Base-by-base conservation (phyloP, 2,113 vertebrate genomes). In the Perca fluviatilis region DNA sequence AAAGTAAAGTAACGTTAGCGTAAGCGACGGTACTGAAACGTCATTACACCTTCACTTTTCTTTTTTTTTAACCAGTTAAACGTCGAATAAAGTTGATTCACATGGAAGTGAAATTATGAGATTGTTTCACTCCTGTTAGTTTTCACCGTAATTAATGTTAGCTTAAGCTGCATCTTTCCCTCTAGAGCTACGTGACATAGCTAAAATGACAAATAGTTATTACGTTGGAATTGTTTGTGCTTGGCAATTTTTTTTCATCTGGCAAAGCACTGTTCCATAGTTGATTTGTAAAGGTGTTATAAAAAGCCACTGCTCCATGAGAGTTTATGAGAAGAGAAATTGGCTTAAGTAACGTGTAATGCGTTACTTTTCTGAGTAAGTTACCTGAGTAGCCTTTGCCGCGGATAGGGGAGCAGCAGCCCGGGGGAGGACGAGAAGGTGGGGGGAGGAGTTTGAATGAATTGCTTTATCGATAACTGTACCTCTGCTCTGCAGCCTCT, bases 381-480 rank as follows among this genome's bases (percentile, higher is more conserved):
- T 15, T 51, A 49, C 46, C 16, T 63, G 70, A 62, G 12, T 63
- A 68, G 83, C 47, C 71, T 58, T 70, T 91, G 46, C 30, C 58
- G 47, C 18, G 21, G 67, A 65, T 47, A 43, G 61, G 61, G 64
- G 14, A 19, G 53, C 54, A 79, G 76, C 15, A 71, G 54, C 36
- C 11, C 4, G 6, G 18, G 68, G 23, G 65, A 65, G 53, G 79
- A 74, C 65, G 80, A 50, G 36, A 27, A 15, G 47, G 65, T 30
- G 58, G 83, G 77, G 84, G 90, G 87, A 80, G 90, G 87, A 84
- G 64, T 89, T 86, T 84, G 87, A 91, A 94, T 95, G 88, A 93
- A 95, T 94, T 93, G 94, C 90, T 91, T 90, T 91, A 95, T 95
- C 93, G 89, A 95, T 94, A 94, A 91, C 93, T 85, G 92, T 88